Evolutionary conservation across 2,797 vertebrate species (phyloP), one percentile per base, ranked within the genome.

Genomic region (Uromys caudimaculatus): DNA sequence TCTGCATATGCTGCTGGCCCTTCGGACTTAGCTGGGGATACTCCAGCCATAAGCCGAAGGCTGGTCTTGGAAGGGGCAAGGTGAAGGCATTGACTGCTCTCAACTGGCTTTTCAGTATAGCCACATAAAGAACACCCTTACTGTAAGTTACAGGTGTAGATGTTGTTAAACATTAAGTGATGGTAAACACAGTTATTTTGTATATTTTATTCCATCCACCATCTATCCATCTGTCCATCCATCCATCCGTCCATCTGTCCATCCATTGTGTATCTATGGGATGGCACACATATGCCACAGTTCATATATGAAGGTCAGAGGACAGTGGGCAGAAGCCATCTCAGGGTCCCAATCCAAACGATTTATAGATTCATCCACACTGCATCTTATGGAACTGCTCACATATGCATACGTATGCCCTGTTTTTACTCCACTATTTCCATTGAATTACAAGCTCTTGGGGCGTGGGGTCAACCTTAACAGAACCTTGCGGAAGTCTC

Each of bases 381-480:
- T 64, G 24, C 23, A 6, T 58, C 4, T 41, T 19, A 41, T 13
- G 27, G 2, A 44, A 21, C 10, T 56, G 3, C 78, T 64, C 41
- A 71, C 10, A 1, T 78, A 9, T 67, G 38, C 60, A 9, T 38
- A 82, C 4, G 0, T 1, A 0, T 89, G 3, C 6, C 0, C 76
- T 91, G 4, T 32, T 91, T 86, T 79, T 38, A 89, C 13, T 92
- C 92, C 54, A 71, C 0, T 81, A 21, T 89, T 92, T 88, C 56
- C 50, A 62, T 9, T 82, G 64, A 10, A 13, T 62, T 93, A 38
- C 17, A 64, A 54, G 27, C 14, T 78, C 3, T 41, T 50, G 10
- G 4, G 50, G 89, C 27, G n/a, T 24, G 3, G 52, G 41, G 27
- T 41, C 2, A 3, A 0, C 35, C 41, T 50, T 52, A 47, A 17